Percentiles rank a stretch among this genome's conserved stretches.
These are phyloP conservation scores for Equus przewalskii DNA, from an alignment of 2,113 vertebrate genomes.

Conservation along the genomic window DNA sequence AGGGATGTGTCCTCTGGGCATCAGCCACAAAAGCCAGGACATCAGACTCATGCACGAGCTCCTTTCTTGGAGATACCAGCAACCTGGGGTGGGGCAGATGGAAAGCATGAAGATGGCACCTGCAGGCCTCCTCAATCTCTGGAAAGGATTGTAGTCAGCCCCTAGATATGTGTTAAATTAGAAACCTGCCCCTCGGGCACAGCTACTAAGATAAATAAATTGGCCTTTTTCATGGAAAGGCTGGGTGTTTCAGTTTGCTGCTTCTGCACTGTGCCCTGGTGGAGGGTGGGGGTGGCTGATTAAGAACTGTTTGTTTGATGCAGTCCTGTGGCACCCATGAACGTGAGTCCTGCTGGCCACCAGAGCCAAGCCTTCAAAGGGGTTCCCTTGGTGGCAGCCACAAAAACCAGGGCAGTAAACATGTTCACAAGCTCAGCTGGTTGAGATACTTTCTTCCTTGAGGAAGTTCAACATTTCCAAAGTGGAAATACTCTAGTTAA, in stretches of 20 bases:
- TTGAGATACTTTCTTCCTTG: neutral
- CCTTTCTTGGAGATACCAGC: neutral
- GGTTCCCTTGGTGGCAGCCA: neutral
- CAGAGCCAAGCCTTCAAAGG: neutral
- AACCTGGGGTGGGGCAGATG: neutral
- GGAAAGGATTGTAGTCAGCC: neutral
- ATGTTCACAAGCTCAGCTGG: too few relatives aligned
- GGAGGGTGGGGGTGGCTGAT: too few relatives aligned
- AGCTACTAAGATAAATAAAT: too few relatives aligned
- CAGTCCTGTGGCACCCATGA: neutral
- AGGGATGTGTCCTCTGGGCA: neutral
- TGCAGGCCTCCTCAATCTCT: neutral
- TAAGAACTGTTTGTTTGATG: neutral
- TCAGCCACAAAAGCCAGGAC: neutral
- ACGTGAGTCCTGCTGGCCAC: neutral
- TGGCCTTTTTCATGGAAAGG: too few relatives aligned
- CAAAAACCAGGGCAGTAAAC: neutral
- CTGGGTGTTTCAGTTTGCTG: neutral
- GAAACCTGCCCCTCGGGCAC: too few relatives aligned
- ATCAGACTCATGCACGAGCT: neutral
- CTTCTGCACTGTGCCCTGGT: neutral
- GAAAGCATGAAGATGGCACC: neutral
- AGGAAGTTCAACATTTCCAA: neutral
- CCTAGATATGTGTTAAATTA: too few relatives aligned
- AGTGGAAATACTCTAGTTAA: neutral